phyloP scores from a whole-genome alignment of 2,888 invertebrate genomes.

The Dorcus hopei region DNA sequence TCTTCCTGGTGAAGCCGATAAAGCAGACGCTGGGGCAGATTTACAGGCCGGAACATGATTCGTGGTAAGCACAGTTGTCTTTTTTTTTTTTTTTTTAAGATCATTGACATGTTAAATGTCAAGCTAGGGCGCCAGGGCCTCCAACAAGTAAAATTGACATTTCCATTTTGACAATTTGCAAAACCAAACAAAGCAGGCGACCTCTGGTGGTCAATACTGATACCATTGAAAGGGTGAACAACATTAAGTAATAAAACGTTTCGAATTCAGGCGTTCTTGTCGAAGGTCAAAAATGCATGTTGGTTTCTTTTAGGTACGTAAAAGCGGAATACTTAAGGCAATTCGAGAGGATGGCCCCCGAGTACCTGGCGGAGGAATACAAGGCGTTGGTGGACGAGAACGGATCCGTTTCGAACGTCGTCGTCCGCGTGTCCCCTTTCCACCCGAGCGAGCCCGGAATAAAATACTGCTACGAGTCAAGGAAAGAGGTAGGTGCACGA shows the following conservation, averaged over 20 bases:
- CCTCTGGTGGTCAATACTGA: too few species aligned
- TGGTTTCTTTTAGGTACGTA: slow-evolving; percentile 58
- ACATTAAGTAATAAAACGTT: too few species aligned
- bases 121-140: neutral
- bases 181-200: too few species aligned
- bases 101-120: neutral
- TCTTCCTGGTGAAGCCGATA: slow-evolving; percentile 75
- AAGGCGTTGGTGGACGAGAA: slow-evolving; percentile 65
- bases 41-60: slow-evolving; percentile 59
- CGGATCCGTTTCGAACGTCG: slow-evolving; percentile 66
- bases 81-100: neutral
- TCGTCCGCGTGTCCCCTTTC: slow-evolving; percentile 63
- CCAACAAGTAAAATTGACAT: neutral
- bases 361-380: slow-evolving; percentile 76
- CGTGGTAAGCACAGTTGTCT: slow-evolving; percentile 51
- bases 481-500: slow-evolving; percentile 56
- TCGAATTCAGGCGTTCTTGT: too few species aligned
- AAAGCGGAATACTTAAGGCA: slow-evolving; percentile 80
- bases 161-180: neutral
- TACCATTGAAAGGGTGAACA: too few species aligned
- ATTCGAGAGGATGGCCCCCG: slow-evolving; percentile 75
- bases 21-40: slow-evolving; percentile 61
- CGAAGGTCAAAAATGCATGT: too few species aligned
- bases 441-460: slow-evolving; percentile 65
- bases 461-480: slow-evolving; percentile 58